Percentiles rank a stretch among this genome's conserved stretches.
These are phyloP conservation scores for Alethe diademata DNA, from an alignment of 2,113 vertebrate species.

Conservation along the genomic window DNA sequence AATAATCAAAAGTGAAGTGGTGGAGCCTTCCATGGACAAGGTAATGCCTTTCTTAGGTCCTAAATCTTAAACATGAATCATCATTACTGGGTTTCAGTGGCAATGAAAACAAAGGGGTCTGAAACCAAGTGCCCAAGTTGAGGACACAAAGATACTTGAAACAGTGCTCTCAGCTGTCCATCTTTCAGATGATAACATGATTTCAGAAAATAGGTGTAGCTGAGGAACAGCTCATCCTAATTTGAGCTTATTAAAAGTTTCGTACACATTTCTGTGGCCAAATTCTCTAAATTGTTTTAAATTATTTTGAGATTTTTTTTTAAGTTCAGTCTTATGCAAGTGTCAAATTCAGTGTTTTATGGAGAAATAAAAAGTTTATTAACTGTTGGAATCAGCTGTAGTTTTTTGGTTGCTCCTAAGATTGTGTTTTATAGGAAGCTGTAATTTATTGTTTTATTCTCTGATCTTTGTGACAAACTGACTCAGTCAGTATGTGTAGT, in stretches of 20 bases:
- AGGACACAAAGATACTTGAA: neutral
- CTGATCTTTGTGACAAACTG: neutral
- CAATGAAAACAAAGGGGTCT: neutral
- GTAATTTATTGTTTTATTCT: neutral
- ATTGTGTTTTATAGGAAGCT: neutral
- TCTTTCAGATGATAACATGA: neutral
- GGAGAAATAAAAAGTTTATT: neutral
- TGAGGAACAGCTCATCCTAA: neutral
- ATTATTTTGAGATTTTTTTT: neutral
- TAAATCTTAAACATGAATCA: neutral
- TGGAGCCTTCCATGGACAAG: neutral
- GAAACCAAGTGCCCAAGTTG: neutral
- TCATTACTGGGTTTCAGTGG: neutral
- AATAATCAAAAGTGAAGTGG: neutral
- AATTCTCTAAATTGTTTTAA: neutral
- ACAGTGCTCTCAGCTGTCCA: neutral
- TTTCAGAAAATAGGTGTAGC: neutral
- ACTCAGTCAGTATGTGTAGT: neutral
- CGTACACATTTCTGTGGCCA: neutral
- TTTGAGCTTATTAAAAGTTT: neutral
- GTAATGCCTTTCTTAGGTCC: neutral
- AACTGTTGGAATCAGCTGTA: neutral
- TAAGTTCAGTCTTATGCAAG: neutral
- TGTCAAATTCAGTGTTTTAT: neutral
- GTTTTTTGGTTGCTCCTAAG: neutral